These are phyloP conservation scores for Rhimphoctona megacephalus DNA, from an alignment of 2,888 invertebrate genomes.

Conservation along the genomic window DNA sequence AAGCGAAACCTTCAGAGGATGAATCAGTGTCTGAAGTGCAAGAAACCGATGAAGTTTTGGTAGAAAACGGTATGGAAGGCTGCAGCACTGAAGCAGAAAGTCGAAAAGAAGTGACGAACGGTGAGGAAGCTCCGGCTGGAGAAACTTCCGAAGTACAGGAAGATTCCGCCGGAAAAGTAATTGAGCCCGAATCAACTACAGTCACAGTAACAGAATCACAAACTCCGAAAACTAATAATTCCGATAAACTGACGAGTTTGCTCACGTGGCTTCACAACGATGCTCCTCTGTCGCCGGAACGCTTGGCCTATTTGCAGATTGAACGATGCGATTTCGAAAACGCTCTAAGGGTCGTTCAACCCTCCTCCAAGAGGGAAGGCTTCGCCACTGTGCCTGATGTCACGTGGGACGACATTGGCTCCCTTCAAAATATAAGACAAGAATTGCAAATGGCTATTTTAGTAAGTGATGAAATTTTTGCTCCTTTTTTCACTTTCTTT, in stretches of 20 bases:
- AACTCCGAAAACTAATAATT: slow-evolving; percentile 46
- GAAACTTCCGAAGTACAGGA: slow-evolving; percentile 46
- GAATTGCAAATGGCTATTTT: slow-evolving; percentile 96
- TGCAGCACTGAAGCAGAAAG: slow-evolving; percentile 58
- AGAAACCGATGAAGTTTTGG: slow-evolving; percentile 29
- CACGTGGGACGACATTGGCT: slow-evolving; percentile 98
- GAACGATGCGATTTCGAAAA: slow-evolving; percentile 91
- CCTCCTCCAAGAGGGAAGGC: slow-evolving; percentile 98
- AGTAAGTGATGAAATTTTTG: slow-evolving; percentile 84
- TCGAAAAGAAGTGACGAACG: slow-evolving; percentile 48
- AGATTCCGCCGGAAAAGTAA: slow-evolving; percentile 20
- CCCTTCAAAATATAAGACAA: slow-evolving; percentile 93
- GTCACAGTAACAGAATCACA: slow-evolving; percentile 78
- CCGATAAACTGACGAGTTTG: slow-evolving; percentile 86
- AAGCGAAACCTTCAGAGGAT: slow-evolving; percentile 61
- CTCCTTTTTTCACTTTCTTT: not conserved
- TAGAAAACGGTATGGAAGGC: slow-evolving; percentile 67
- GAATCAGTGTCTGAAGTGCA: slow-evolving; percentile 58
- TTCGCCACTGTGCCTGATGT: slow-evolving; percentile 99
- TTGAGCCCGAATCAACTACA: slow-evolving; percentile 25
- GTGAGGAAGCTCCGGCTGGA: slow-evolving; percentile 38
- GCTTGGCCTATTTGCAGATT: slow-evolving; percentile 89
- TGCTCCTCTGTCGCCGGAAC: slow-evolving; percentile 87
- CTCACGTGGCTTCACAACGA: slow-evolving; percentile 89
- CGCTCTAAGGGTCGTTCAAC: slow-evolving; percentile 94